These are phyloP conservation scores for Lepus townsendii DNA, from an alignment of 2,797 vertebrate species.

Conservation along the genomic window DNA sequence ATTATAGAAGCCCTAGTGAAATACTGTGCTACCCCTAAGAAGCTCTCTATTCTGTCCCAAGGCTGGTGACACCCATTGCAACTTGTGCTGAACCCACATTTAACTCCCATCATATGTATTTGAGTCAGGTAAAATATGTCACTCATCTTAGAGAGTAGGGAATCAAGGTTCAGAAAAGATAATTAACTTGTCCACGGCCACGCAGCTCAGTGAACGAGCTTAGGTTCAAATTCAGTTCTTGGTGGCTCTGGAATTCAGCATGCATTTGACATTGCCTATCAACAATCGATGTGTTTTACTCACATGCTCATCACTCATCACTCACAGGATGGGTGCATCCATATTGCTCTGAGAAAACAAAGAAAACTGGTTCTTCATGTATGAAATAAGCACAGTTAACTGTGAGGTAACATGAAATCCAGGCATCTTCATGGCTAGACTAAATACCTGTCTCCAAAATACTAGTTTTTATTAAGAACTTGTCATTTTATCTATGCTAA, in stretches of 20 bases:
- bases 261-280: neutral
- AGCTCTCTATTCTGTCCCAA: neutral
- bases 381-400: neutral
- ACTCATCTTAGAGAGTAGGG: neutral
- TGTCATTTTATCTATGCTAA: constrained; percentile 33
- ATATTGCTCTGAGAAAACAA: neutral
- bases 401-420: neutral
- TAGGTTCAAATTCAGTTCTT: neutral
- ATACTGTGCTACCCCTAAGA: neutral
- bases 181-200: neutral
- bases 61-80: neutral
- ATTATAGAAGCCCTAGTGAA: neutral
- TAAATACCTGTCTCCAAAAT: neutral
- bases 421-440: neutral
- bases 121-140: neutral
- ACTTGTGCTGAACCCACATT: neutral
- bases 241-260: neutral
- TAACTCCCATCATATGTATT: neutral
- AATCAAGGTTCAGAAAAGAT: neutral
- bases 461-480: neutral
- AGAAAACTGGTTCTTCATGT: neutral
- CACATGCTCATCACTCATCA: neutral
- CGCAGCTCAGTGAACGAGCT: neutral
- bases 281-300: neutral
- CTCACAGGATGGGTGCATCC: neutral